Evolutionary conservation across 2,888 invertebrate species (phyloP), one percentile per base, ranked within the genome.

Genomic region (Schrankia costaestrigalis): DNA sequence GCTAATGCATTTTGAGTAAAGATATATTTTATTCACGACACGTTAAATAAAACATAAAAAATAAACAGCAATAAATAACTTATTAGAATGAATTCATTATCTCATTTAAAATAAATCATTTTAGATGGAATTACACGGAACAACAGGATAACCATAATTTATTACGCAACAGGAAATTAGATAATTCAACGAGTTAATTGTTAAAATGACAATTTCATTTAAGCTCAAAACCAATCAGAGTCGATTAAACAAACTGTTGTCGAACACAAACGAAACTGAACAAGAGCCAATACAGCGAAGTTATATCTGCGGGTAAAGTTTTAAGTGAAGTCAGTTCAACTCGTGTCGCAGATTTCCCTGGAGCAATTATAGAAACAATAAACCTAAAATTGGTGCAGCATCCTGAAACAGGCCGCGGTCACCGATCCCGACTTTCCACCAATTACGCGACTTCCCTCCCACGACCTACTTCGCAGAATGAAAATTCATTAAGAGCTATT

Each of bases 341-440:
- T 61, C 63, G 49, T n/a, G n/a, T 60, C 65, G 63, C 49, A 58
- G 65, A 74, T 73, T 74, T 75, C 69, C 74, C 73, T 68, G 56
- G 74, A 83, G 81, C 77, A 84, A 84, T 86, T 85, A 84, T 77
- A 65, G 78, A 81, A 81, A 86, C 85, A 85, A 86, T 85, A 79
- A 83, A 82, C 71, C 73, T 79, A 75, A 82, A 85, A 84, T 83
- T 84, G 72, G 76, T 71, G 77, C 78, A 74, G 69, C 60, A 63
- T 68, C 64, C 71, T 66, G 66, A 63, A 69, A 65, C 59, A 57
- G 58, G 56, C 64, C 58, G 75, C 72, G 78, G 81, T 78, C 77
- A 77, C 78, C 64, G 73, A 77, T 77, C 78, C 59, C 67, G 71
- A 75, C 70, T 81, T 76, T 66, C 73, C 72, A 71, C 71, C 77